phyloP scores from a whole-genome alignment of 2,888 invertebrate genomes.

The Aquatica leii region DNA sequence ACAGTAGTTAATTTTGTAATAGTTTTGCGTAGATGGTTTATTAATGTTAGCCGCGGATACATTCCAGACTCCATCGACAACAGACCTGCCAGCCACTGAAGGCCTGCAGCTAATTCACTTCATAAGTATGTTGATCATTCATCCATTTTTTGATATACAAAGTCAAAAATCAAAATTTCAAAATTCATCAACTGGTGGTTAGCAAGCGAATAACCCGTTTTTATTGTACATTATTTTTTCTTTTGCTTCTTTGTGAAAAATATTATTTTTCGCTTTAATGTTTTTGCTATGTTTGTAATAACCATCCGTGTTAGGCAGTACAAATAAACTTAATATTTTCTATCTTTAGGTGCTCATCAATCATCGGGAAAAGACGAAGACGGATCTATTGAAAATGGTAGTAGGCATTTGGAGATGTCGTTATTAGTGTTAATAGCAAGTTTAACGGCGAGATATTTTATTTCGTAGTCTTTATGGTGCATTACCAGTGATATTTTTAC shows the following conservation, averaged over 20 bases:
- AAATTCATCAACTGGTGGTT: constrained; percentile 31
- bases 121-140: constrained; percentile 53
- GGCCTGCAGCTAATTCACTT: constrained; percentile 48
- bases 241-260: constrained; percentile 25
- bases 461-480: constrained; percentile 39
- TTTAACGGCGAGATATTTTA: constrained; percentile 39
- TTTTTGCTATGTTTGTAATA: background rate
- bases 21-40: constrained; percentile 51
- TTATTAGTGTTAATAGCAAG: constrained; percentile 36
- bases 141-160: constrained; percentile 43
- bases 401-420: constrained; percentile 36
- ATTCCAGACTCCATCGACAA: constrained; percentile 59
- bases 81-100: constrained; percentile 54
- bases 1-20: constrained; percentile 36
- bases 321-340: background rate
- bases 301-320: background rate
- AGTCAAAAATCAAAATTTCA: constrained; percentile 20
- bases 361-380: constrained; percentile 17
- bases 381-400: constrained; percentile 35
- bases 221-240: constrained; percentile 18
- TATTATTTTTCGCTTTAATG: constrained; percentile 26
- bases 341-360: constrained; percentile 27
- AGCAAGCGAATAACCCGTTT: constrained; percentile 3
- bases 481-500: constrained; percentile 18
- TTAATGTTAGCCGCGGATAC: constrained; percentile 57